Evolutionary conservation across 2,113 vertebrate species (phyloP), one percentile per base, ranked within the genome.

Genomic region (Heliornis fulica): DNA sequence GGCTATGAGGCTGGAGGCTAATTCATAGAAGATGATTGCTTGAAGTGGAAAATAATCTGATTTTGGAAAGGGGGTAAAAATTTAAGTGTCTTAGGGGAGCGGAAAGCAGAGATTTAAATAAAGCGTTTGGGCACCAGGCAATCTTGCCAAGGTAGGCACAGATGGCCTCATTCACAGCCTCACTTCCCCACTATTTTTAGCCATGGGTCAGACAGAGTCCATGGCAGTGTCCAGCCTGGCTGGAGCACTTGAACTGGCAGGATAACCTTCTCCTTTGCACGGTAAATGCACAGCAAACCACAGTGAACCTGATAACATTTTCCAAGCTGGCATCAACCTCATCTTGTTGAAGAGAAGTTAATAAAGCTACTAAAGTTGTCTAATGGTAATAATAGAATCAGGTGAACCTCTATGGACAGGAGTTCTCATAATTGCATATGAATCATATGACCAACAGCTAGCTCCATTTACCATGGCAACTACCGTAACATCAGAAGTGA

Each of bases 171-270:
- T 53, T 83, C 5, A 7, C 2, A 53, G 20, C 10, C 32, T 76
- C 87, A 18, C 16, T 59, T 68, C 16, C 41, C 32, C 64, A 38
- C 15, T 59, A 7, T 57, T 15, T 75, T 23, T 51, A 79, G 36
- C 23, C 8, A 60, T 3, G 22, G 19, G 21, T 46, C 26, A 41
- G 38, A 28, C 29, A 81, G 25, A 53, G 5, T 0, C 1, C 3
- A 2, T 21, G 69, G 20, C 32, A 45, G 15, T 11, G 43, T 45
- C 48, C 60, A 79, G 45, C 65, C 71, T 86, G 45, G 29, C 56
- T 56, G 61, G 50, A 70, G 19, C 41, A 50, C 40, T 51, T 56
- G 46, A 20, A 16, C 40, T 53, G 41, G 7, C 51, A 71, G 63
- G 13, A n/a, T 10, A 66, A 43, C 12, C 9, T 50, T 75, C 32